Evolutionary conservation across 2,113 vertebrate genomes (phyloP).

Genomic region (Rallus limicola): DNA sequence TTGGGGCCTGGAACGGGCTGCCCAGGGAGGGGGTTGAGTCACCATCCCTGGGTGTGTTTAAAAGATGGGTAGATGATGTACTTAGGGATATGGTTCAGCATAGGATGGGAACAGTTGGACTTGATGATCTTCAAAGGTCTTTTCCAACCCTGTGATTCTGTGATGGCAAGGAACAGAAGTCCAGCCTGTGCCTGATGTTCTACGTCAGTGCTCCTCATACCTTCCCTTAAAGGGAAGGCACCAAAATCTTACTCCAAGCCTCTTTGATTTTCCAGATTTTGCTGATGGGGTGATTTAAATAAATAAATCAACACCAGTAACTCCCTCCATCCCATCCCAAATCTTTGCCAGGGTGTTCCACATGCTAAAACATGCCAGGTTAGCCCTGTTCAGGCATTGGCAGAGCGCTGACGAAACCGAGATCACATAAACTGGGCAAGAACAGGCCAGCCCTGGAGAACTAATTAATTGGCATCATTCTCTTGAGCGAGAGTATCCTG

Average conservation of each 20-base stretch:
- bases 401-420: not conserved
- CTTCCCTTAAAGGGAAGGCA: not conserved
- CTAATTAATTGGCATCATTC: accelerated
- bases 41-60: too few relatives aligned
- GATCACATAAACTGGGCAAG: not conserved
- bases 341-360: not conserved
- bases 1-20: too few relatives aligned
- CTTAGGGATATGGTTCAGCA: too few relatives aligned
- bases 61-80: too few relatives aligned
- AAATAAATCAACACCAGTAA: not conserved
- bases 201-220: not conserved
- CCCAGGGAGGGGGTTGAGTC: too few relatives aligned
- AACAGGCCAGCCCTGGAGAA: not conserved
- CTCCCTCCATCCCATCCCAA: not conserved
- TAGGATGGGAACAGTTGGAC: too few relatives aligned
- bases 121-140: too few relatives aligned
- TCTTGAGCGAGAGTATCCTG: not conserved
- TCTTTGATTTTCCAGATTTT: not conserved
- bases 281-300: not conserved
- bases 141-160: too few relatives aligned
- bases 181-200: not conserved
- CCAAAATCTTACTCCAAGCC: not conserved
- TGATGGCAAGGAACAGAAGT: not conserved
- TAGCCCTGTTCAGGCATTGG: not conserved
- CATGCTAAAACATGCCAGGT: accelerated